phyloP scores from a whole-genome alignment of 2,797 vertebrate genomes.

The Pangasius krempfi region DNA sequence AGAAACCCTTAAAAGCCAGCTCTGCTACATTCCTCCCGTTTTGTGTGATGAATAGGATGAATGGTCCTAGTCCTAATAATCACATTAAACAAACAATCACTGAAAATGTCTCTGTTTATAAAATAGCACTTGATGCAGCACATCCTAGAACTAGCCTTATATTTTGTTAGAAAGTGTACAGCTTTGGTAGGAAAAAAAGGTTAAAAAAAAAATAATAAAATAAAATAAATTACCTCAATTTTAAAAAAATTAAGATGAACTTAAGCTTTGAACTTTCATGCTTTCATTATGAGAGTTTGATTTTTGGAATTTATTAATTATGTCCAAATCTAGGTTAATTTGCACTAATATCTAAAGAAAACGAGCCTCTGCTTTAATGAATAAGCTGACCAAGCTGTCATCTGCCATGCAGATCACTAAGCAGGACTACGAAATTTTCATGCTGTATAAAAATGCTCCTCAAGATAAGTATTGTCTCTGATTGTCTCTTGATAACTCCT shows the following conservation, averaged over 20 bases:
- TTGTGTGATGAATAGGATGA: not conserved
- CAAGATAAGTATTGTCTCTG: not conserved
- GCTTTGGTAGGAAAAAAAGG: not conserved
- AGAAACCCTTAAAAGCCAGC: not conserved
- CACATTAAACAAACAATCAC: not conserved
- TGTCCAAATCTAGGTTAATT: not conserved
- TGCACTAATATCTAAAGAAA: not conserved
- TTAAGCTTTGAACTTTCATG: not conserved
- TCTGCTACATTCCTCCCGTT: not conserved
- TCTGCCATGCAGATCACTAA: not conserved
- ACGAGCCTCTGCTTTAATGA: not conserved
- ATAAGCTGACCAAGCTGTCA: not conserved
- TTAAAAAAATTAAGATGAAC: not conserved
- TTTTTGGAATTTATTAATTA: not conserved
- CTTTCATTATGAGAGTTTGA: not conserved
- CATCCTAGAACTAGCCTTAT: not conserved
- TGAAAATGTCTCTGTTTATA: not conserved
- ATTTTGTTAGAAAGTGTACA: not conserved
- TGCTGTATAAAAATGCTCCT: not conserved
- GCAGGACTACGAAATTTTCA: not conserved
- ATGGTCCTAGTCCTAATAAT: not conserved
- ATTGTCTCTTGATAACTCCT: not conserved
- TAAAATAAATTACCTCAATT: not conserved
- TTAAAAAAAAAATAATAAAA: too few species aligned
- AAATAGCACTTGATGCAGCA: constrained; percentile 9